Evolutionary conservation across 2,113 vertebrate species (phyloP).

Genomic region (Chionomys nivalis): DNA sequence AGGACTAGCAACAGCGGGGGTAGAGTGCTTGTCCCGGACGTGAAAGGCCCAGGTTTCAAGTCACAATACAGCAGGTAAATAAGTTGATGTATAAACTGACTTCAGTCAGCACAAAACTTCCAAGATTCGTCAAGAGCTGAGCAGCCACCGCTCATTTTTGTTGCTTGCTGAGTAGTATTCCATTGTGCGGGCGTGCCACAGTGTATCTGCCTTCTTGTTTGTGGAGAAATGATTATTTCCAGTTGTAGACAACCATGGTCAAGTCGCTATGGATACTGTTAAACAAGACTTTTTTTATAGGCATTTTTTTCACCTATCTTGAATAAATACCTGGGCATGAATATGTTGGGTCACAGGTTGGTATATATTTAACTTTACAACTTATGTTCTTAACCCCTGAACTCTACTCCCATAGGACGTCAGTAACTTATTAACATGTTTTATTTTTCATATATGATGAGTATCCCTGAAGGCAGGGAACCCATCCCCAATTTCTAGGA

Average conservation of each 20-base stretch:
- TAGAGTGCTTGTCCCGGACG: background rate
- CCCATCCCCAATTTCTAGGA: background rate
- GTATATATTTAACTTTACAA: constrained; percentile 64
- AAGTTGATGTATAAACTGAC: background rate
- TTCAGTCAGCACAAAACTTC: background rate
- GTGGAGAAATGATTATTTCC: background rate
- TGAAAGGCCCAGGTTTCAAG: background rate
- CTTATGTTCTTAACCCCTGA: constrained; percentile 43
- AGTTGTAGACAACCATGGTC: background rate
- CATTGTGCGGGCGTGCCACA: background rate
- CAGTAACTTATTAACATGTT: constrained; percentile 19
- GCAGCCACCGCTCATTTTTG: background rate
- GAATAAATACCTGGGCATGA: constrained; percentile 44
- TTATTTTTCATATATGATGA: constrained; percentile 23
- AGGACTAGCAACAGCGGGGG: background rate
- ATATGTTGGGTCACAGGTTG: constrained; percentile 19
- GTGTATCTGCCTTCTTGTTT: background rate
- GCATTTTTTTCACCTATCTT: constrained; percentile 53
- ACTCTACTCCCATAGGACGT: background rate
- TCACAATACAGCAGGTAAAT: background rate
- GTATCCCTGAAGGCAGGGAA: constrained; percentile 14
- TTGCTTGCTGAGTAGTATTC: background rate
- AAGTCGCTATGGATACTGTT: constrained; percentile 8
- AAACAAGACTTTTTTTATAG: background rate
- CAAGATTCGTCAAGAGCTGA: background rate